These are phyloP conservation scores for Galagoides demidoff DNA, from an alignment of 2,797 vertebrate genomes.

Conservation along the genomic window DNA sequence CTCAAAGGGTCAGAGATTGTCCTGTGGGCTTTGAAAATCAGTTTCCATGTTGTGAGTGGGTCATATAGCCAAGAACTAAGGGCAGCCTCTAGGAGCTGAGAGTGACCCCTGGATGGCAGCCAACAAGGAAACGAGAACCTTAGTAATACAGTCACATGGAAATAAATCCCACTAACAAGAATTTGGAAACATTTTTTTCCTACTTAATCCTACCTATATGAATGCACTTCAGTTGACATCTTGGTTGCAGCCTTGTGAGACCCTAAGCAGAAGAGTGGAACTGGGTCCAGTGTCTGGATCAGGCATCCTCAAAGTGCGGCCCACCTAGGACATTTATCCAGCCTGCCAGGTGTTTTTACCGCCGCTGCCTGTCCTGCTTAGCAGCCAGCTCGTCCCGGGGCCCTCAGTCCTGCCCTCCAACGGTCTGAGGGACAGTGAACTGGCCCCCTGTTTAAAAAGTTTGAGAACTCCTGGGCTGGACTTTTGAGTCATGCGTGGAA, in stretches of 20 bases:
- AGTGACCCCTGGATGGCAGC: not conserved
- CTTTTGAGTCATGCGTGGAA: not conserved
- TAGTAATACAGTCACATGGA: not conserved
- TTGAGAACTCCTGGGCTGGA: not conserved
- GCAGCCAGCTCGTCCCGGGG: no score
- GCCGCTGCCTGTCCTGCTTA: no score
- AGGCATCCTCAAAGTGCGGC: no score
- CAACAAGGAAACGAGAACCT: not conserved
- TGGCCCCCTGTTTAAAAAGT: no score
- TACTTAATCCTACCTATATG: not conserved
- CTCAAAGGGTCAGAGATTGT: not conserved
- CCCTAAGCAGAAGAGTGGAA: not conserved
- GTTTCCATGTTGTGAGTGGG: not conserved
- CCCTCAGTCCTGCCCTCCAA: no score
- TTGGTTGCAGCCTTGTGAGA: not conserved
- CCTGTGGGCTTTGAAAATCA: not conserved
- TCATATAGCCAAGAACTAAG: not conserved
- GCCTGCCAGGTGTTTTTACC: no score
- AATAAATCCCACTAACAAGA: not conserved
- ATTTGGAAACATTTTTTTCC: not conserved
- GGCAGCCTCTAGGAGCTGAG: not conserved
- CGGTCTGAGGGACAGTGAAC: no score
- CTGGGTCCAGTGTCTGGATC: not conserved
- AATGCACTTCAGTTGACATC: not conserved
- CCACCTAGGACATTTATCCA: no score